These are phyloP conservation scores for Adelphocoris suturalis DNA, from an alignment of 2,888 invertebrate genomes.

Conservation along the genomic window DNA sequence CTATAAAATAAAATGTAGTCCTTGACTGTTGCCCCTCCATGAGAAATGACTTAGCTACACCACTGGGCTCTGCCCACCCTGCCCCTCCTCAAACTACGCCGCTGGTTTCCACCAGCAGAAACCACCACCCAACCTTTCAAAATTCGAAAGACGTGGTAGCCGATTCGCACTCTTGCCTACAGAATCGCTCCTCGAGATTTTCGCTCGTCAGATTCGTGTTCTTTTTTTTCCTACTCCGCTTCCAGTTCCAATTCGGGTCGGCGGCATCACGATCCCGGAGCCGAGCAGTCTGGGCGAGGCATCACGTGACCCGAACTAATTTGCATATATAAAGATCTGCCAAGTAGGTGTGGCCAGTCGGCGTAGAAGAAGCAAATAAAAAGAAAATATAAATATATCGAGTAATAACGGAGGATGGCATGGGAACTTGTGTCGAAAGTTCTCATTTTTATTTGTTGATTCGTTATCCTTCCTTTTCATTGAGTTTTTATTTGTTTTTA, in stretches of 20 bases:
- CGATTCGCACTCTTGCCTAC: no score
- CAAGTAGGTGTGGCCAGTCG: constrained; percentile 56
- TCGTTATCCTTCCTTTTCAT: not conserved
- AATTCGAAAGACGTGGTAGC: no score
- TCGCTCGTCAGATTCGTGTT: no score
- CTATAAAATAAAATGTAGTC: no score
- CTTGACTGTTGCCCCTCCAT: no score
- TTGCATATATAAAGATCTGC: constrained; percentile 69
- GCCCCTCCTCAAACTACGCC: no score
- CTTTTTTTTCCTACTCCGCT: not conserved
- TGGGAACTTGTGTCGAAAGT: constrained; percentile 31
- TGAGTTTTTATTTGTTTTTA: not conserved
- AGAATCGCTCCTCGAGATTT: no score
- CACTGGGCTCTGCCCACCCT: no score
- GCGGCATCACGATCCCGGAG: constrained; percentile 53
- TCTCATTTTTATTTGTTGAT: not conserved
- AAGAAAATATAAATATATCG: constrained; percentile 39
- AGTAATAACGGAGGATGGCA: constrained; percentile 45
- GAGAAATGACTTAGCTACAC: no score
- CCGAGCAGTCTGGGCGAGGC: constrained; percentile 71
- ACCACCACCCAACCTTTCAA: no score
- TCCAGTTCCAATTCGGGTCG: constrained; percentile 57
- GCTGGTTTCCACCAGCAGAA: no score
- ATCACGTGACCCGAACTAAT: constrained; percentile 67
- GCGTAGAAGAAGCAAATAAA: not conserved